A percentile compares a stretch with the other conserved stretches of the same genome.
phyloP scores from a whole-genome alignment of 2,113 vertebrate species.

The Proterorhinus semilunaris region DNA sequence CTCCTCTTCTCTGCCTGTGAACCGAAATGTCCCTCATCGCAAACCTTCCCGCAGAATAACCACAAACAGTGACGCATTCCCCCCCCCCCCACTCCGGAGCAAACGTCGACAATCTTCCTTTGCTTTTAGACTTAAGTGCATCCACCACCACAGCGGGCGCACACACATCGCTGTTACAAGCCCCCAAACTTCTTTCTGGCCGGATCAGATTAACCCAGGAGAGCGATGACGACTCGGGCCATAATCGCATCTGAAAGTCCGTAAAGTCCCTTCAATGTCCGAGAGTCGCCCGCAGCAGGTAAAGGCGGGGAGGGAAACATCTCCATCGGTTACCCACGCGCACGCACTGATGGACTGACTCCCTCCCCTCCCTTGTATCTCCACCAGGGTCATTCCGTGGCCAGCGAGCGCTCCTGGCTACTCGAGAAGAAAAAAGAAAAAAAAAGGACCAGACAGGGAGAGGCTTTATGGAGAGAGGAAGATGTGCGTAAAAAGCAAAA shows the following conservation, averaged over 20 bases:
- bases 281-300: neutral
- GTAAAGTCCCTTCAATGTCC: neutral
- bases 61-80: too few relatives aligned
- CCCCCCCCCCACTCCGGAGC: too few relatives aligned
- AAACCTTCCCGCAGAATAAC: too few relatives aligned
- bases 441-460: constrained; percentile 10
- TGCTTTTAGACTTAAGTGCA: too few relatives aligned
- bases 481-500: constrained; percentile 37
- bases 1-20: too few relatives aligned
- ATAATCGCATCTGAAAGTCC: neutral
- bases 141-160: neutral
- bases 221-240: constrained; percentile 8
- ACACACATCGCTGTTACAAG: constrained; percentile 5
- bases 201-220: constrained; percentile 18
- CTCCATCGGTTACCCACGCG: neutral
- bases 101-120: too few relatives aligned
- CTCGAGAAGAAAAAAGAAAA: neutral
- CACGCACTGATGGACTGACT: neutral
- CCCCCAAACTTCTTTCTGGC: neutral
- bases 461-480: constrained; percentile 38
- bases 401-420: constrained; percentile 18
- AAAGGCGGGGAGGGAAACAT: constrained; percentile 2
- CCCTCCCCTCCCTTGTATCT: neutral
- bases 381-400: neutral
- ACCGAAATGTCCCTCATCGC: too few relatives aligned